These are phyloP conservation scores for Alces alces DNA, from an alignment of 2,113 vertebrate species.

Conservation along the genomic window DNA sequence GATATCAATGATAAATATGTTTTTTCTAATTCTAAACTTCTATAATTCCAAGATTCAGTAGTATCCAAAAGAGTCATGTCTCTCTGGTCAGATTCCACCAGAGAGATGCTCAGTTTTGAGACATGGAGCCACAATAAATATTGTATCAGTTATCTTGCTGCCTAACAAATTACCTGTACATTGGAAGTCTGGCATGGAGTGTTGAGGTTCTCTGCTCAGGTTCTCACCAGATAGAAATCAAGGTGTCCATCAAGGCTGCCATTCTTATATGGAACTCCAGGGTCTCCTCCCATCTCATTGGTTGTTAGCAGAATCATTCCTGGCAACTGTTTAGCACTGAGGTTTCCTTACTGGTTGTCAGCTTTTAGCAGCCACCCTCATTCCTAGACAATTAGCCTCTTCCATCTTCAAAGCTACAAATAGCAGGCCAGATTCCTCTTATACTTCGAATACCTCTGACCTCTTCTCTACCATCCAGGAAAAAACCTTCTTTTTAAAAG, in stretches of 20 bases:
- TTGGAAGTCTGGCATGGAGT: background rate
- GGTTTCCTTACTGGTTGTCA: too few relatives aligned
- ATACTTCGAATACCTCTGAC: background rate
- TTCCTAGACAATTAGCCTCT: background rate
- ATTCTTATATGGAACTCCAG: background rate
- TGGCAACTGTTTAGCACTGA: background rate
- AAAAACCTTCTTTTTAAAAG: background rate
- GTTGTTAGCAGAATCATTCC: background rate
- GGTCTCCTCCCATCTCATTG: background rate
- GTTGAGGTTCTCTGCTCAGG: background rate
- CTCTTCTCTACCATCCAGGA: background rate
- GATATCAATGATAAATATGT: background rate
- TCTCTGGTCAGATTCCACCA: background rate
- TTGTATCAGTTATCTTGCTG: background rate
- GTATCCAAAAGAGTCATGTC: background rate
- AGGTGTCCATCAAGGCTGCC: background rate
- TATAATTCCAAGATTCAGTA: background rate
- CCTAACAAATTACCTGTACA: background rate
- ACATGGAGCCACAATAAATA: background rate
- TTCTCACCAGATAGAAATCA: background rate
- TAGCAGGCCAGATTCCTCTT: background rate
- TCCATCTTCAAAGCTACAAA: background rate
- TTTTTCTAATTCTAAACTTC: background rate
- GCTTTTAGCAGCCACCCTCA: background rate
- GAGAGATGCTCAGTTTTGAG: background rate